Evolutionary conservation across 2,797 vertebrate genomes (phyloP).

Genomic region (Otus scops): DNA sequence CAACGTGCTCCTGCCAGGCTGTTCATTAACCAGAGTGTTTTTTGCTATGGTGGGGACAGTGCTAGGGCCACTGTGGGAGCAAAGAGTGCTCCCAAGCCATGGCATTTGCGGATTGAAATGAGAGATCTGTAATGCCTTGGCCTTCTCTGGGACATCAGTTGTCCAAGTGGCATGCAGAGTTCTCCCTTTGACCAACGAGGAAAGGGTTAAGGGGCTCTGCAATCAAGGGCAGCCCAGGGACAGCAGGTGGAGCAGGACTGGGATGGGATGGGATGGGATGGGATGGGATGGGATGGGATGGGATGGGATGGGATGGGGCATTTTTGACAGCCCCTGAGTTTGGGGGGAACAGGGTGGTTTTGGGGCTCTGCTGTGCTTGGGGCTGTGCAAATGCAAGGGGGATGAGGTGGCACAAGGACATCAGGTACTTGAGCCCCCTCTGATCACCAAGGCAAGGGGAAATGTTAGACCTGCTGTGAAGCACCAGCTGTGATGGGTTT

Average conservation of each 20-base stretch:
- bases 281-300: background rate
- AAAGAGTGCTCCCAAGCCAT: fast-evolving
- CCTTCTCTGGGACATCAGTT: background rate
- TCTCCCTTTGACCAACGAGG: background rate
- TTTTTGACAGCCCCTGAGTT: background rate
- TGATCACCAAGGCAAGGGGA: background rate
- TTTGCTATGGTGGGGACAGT: background rate
- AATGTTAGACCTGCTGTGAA: background rate
- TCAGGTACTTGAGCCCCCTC: background rate
- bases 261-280: background rate
- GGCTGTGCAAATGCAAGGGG: background rate
- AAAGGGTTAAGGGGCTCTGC: background rate
- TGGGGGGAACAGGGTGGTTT: background rate
- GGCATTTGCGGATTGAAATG: background rate
- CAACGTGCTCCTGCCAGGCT: background rate
- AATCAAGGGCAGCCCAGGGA: background rate
- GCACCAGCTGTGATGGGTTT: background rate
- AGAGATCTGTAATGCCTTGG: background rate
- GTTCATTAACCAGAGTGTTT: background rate
- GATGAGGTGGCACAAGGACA: background rate
- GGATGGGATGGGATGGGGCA: too few species aligned
- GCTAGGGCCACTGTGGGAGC: background rate
- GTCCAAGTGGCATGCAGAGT: fast-evolving
- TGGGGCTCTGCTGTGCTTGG: background rate
- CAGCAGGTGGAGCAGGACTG: background rate